Percentiles rank a stretch among this genome's conserved stretches.
Evolutionary conservation across 2,888 invertebrate species (phyloP).

Genomic region (Cistogaster globosa): DNA sequence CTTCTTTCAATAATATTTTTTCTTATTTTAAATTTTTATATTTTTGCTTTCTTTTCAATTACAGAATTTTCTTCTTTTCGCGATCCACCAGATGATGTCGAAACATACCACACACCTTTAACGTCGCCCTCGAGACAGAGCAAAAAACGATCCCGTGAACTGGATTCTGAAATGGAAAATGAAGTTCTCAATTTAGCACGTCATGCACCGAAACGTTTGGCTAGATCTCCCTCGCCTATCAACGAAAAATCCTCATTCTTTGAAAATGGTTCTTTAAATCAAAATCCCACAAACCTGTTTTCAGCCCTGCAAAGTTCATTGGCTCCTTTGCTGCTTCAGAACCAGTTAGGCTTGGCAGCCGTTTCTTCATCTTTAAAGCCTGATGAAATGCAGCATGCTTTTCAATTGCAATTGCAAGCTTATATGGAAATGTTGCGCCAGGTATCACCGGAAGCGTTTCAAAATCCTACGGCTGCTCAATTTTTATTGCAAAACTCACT

Average conservation of each 20-base stretch:
- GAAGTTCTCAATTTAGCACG: conserved; percentile 79
- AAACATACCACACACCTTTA: conserved; percentile 68
- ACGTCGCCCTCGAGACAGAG: conserved; percentile 78
- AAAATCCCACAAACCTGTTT: conserved; percentile 68
- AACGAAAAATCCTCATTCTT: conserved; percentile 16
- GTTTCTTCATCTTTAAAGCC: conserved; percentile 75
- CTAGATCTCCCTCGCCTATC: conserved; percentile 59
- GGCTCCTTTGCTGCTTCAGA: conserved; percentile 78
- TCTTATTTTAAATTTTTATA: too few relatives aligned
- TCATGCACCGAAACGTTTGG: conserved; percentile 75
- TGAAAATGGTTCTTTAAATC: conserved; percentile 51
- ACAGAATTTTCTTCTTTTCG: conserved; percentile 78
- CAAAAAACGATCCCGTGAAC: conserved; percentile 76
- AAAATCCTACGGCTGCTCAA: conserved; percentile 84
- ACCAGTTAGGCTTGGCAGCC: conserved; percentile 77
- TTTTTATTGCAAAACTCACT: conserved; percentile 89
- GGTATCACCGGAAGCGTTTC: conserved; percentile 78
- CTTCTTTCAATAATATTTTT: too few relatives aligned
- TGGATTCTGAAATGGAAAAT: conserved; percentile 74
- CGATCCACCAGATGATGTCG: conserved; percentile 70
- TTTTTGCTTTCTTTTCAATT: conserved; percentile 60
- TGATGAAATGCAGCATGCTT: conserved; percentile 81
- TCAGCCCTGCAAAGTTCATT: conserved; percentile 78
- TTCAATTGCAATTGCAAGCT: conserved; percentile 81
- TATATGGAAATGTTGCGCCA: conserved; percentile 82